phyloP scores from a whole-genome alignment of 1,140 invertebrate species.

The Ostrea edulis region DNA sequence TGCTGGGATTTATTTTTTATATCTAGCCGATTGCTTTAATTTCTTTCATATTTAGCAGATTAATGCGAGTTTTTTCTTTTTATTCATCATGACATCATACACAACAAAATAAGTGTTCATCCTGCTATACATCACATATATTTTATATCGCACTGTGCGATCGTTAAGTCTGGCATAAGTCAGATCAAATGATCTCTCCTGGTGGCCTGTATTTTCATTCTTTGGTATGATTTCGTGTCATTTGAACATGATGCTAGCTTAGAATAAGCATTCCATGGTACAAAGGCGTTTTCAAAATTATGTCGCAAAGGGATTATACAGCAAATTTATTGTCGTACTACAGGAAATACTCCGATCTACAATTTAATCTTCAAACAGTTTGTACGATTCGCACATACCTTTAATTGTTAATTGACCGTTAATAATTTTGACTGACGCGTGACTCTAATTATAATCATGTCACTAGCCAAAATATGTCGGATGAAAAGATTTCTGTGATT shows the following conservation, averaged over 20 bases:
- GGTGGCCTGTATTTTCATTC: background rate
- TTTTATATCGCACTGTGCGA: background rate
- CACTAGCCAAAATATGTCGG: background rate
- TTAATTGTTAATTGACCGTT: background rate
- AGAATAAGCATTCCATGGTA: background rate
- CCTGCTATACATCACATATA: background rate
- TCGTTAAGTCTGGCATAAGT: background rate
- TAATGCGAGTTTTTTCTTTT: too few relatives aligned
- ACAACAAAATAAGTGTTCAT: background rate
- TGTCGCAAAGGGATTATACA: constrained; percentile 14
- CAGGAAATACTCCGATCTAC: constrained; percentile 12
- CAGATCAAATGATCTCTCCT: background rate
- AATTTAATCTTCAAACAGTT: constrained; percentile 10
- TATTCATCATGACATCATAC: background rate
- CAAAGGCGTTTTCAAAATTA: background rate
- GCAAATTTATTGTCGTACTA: constrained; percentile 17
- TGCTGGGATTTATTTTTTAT: too few relatives aligned
- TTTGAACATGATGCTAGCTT: background rate
- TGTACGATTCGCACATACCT: background rate
- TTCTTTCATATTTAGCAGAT: too few relatives aligned
- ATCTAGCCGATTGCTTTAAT: too few relatives aligned
- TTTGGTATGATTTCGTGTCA: background rate
- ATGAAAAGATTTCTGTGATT: constrained; percentile 3
- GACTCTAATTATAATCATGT: constrained; percentile 20
- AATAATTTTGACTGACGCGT: constrained; percentile 3